These are phyloP conservation scores for Rhinoderma darwinii DNA, from an alignment of 2,113 vertebrate genomes.

Conservation along the genomic window DNA sequence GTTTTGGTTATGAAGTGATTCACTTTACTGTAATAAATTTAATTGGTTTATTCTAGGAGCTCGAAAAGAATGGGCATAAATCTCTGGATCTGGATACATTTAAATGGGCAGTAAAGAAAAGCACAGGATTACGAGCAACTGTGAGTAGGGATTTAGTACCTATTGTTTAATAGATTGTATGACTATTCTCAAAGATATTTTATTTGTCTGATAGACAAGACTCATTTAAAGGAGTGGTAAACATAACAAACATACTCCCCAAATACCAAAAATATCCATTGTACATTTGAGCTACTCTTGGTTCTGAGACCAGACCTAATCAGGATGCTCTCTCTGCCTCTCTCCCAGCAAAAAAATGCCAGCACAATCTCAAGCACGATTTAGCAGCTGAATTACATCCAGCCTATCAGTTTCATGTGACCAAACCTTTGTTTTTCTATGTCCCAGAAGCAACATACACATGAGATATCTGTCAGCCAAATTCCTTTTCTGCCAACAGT, in stretches of 20 bases:
- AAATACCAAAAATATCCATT: too few species aligned
- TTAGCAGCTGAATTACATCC: too few species aligned
- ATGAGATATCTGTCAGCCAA: too few species aligned
- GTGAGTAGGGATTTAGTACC: constrained; percentile 51
- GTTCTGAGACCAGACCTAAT: too few species aligned
- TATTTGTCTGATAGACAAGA: background rate
- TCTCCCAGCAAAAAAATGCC: too few species aligned
- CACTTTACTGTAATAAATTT: background rate
- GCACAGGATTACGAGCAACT: constrained; percentile 65
- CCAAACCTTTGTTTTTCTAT: too few species aligned
- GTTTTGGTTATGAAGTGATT: background rate
- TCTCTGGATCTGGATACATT: constrained; percentile 71
- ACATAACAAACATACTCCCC: background rate
- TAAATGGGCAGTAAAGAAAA: constrained; percentile 71
- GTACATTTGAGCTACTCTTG: too few species aligned
- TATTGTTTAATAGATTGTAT: background rate
- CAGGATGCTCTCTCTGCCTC: too few species aligned
- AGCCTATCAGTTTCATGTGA: too few species aligned
- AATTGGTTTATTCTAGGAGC: constrained; percentile 65
- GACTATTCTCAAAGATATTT: background rate
- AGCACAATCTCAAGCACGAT: too few species aligned
- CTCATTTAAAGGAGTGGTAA: background rate
- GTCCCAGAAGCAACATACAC: too few species aligned
- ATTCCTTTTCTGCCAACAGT: too few species aligned
- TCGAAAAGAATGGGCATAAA: constrained; percentile 67